Evolutionary conservation across 1,140 invertebrate genomes (phyloP), one percentile per base, ranked within the genome.

Genomic region (Drosophila kohkoa): DNA sequence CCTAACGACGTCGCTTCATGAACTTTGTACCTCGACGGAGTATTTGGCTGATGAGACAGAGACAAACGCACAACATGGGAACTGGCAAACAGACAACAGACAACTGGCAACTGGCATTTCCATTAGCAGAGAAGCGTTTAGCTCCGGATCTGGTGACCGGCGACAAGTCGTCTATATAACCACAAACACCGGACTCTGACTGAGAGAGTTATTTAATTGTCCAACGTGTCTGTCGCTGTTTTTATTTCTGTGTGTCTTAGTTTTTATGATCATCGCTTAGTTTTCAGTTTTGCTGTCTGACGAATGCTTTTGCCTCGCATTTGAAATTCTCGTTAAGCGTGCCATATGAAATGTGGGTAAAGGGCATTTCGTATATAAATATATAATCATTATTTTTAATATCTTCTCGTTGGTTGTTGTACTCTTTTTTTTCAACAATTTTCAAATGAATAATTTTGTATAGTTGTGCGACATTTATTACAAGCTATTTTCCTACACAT

Each of bases 261-360:
- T 68, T 62, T 59, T 60, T 64, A 58, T 15, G 28, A 41, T 58
- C 32, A 20, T 55, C 15, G 52, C 32, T 55, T 35, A 16, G 52
- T 25, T 20, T 25, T 64, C 38, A 41, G 15, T 38, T 55, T 25
- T 25, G 20, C 3, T 16, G 45, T 43, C 28, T 45, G 38, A 43
- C 28, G 11, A 46, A 20, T 55, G 16, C 57, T 8, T 54, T 72
- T 35, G 54, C 20, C 54, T 43, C 69, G 41, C 28, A 58, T 66
- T 58, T 35, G 52, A 70, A 54, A 52, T 79, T 79, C 60, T 83
- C 77, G 63, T 75, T 80, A 66, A 38, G 62, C 51, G 45, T 67
- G 60, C 30, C 57, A 45, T 13, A 38, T 60, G 7, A 57, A 82
- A 86, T 77, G 75, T 86, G 65, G 82, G 83, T 88, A 86, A 86